phyloP scores from a whole-genome alignment of 2,888 invertebrate species.

The Leucophora obtusa region DNA sequence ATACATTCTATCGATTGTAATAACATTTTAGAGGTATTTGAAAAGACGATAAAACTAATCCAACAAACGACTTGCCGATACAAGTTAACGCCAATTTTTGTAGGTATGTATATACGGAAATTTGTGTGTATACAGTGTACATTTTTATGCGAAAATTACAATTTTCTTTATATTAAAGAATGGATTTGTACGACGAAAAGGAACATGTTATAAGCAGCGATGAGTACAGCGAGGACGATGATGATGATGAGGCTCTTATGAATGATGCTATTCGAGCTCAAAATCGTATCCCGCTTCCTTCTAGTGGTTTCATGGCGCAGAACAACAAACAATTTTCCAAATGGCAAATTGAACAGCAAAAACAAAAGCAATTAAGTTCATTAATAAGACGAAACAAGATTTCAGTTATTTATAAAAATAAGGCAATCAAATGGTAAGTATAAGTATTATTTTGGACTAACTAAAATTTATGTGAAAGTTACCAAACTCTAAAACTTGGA shows the following conservation, averaged over 20 bases:
- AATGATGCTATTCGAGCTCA: slow-evolving; percentile 61
- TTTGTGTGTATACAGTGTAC: not conserved
- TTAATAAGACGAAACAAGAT: slow-evolving; percentile 58
- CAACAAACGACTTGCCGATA: not conserved
- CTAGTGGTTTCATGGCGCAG: not conserved
- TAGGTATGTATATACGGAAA: not conserved
- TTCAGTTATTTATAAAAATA: slow-evolving; percentile 60
- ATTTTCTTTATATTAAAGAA: not conserved
- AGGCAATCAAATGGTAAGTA: slow-evolving; percentile 62
- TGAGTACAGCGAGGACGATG: slow-evolving; percentile 64
- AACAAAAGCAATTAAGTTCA: slow-evolving; percentile 55
- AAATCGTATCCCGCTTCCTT: slow-evolving; percentile 17
- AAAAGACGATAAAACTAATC: too few relatives aligned
- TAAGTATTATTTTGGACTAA: not conserved
- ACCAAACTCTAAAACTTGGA: too few relatives aligned
- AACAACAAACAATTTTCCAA: slow-evolving; percentile 16
- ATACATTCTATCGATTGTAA: too few relatives aligned
- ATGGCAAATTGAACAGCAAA: slow-evolving; percentile 44
- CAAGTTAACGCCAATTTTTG: not conserved
- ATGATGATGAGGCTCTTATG: slow-evolving; percentile 58
- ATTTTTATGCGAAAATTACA: not conserved
- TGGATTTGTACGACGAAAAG: slow-evolving; percentile 61
- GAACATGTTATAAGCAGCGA: slow-evolving; percentile 65
- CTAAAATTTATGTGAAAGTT: too few relatives aligned
- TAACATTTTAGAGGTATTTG: too few relatives aligned